Conservation (phyloP, 2,113 vertebrate genomes). For the Onychostoma macrolepis region DNA sequence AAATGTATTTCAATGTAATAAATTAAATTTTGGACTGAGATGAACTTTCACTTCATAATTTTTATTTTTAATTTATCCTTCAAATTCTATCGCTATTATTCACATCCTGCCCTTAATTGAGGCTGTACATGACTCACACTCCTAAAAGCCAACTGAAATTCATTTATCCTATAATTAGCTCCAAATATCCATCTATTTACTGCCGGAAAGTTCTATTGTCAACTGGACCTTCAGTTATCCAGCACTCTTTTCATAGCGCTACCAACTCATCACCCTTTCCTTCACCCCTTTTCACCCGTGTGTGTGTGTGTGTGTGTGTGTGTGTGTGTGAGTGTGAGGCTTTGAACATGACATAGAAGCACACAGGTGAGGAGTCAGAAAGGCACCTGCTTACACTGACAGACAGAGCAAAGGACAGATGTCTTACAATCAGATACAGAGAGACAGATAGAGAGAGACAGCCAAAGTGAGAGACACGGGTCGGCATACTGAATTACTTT, state of each 20-base stretch:
- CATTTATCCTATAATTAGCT: constrained; percentile 18
- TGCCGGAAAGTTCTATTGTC: constrained; percentile 26
- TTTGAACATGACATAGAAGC: constrained; percentile 16
- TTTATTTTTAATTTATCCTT: not conserved
- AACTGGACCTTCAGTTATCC: constrained; percentile 18
- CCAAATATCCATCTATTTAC: constrained; percentile 34
- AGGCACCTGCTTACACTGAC: not conserved
- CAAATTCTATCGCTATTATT: not conserved
- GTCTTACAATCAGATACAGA: constrained; percentile 15
- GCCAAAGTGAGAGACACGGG: not conserved
- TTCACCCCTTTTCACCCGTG: not conserved
- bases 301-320: not conserved
- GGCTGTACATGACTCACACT: constrained; percentile 22
- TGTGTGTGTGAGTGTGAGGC: not conserved
- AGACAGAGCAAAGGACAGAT: constrained; percentile 24
- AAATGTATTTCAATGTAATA: constrained; percentile 8
- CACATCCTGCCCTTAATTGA: constrained; percentile 4
- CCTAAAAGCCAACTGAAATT: not conserved
- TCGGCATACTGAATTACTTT: constrained; percentile 4
- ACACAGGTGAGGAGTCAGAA: constrained; percentile 43
- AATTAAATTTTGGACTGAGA: not conserved
- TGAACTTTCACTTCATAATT: not conserved
- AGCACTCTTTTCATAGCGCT: constrained; percentile 2
- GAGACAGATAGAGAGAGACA: constrained; percentile 22
- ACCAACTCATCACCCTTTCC: constrained; percentile 1